Conservation (phyloP, 1,140 invertebrate species). For the Lasioglossum albipes region DNA sequence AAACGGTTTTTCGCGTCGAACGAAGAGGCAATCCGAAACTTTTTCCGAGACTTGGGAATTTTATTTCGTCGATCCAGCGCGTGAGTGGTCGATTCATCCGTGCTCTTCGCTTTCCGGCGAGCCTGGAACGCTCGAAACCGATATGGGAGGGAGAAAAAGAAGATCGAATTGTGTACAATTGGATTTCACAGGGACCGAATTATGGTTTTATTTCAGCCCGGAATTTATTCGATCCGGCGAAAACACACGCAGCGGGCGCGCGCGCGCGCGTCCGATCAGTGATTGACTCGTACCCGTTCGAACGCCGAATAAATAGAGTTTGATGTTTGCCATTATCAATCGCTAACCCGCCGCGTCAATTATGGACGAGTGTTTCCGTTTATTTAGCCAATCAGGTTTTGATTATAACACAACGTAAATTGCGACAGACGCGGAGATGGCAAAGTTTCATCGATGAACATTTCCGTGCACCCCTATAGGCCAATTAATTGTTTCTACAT, state of each 20-base stretch:
- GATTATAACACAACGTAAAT: not conserved
- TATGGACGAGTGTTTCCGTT: not conserved
- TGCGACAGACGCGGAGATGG: not conserved
- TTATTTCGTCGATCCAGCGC: slow-evolving; percentile 6
- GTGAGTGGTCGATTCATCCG: not conserved
- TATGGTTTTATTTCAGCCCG: not conserved
- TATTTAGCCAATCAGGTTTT: not conserved
- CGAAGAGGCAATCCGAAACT: slow-evolving; percentile 5
- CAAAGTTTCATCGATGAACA: not conserved
- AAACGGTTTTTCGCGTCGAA: not conserved
- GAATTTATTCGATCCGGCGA: not conserved
- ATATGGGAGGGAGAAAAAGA: not conserved
- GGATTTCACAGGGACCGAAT: not conserved
- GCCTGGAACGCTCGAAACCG: not conserved
- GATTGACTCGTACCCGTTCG: not conserved
- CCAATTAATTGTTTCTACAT: too few relatives aligned
- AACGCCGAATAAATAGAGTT: not conserved
- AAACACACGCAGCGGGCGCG: not conserved
- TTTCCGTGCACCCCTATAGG: not conserved
- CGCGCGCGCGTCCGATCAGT: too few relatives aligned
- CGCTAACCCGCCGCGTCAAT: not conserved
- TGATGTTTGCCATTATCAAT: not conserved
- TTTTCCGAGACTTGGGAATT: slow-evolving; percentile 2
- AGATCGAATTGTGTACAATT: not conserved
- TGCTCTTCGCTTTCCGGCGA: too few relatives aligned